Conservation (phyloP, 2,113 vertebrate species). For the Hippocampus barbouri region DNA sequence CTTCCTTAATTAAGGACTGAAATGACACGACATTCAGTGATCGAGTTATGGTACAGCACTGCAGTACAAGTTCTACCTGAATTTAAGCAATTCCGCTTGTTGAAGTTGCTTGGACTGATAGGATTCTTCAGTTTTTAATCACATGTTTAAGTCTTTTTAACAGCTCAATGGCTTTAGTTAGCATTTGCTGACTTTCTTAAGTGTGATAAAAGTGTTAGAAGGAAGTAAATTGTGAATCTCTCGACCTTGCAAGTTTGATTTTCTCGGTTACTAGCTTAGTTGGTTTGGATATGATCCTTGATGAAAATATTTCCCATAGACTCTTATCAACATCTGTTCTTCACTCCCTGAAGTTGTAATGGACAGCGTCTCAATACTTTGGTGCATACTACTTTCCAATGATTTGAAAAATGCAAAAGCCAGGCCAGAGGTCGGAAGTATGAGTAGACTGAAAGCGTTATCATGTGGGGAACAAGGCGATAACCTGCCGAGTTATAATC, state of each 20-base stretch:
- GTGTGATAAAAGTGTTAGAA: neutral
- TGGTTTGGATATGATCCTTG: too few species aligned
- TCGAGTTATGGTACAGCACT: too few species aligned
- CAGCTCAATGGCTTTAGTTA: too few species aligned
- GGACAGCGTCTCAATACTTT: neutral
- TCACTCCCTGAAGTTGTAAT: neutral
- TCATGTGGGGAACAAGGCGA: conserved; percentile 6
- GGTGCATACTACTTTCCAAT: neutral
- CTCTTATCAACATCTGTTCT: neutral
- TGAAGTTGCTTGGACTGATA: too few species aligned
- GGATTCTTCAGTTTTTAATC: too few species aligned
- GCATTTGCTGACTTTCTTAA: too few species aligned
- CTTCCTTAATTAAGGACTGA: too few species aligned
- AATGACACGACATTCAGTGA: too few species aligned
- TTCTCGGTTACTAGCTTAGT: neutral
- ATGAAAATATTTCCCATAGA: too few species aligned
- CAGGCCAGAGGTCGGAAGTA: neutral
- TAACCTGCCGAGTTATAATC: conserved; percentile 29
- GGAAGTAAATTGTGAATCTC: neutral
- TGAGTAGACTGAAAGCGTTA: neutral
- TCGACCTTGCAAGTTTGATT: neutral
- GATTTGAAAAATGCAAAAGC: neutral
- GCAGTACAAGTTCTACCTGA: too few species aligned
- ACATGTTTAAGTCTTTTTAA: too few species aligned
- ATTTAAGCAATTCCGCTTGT: too few species aligned